These are phyloP conservation scores for Mustela lutreola DNA, from an alignment of 2,113 vertebrate species.

Conservation along the genomic window DNA sequence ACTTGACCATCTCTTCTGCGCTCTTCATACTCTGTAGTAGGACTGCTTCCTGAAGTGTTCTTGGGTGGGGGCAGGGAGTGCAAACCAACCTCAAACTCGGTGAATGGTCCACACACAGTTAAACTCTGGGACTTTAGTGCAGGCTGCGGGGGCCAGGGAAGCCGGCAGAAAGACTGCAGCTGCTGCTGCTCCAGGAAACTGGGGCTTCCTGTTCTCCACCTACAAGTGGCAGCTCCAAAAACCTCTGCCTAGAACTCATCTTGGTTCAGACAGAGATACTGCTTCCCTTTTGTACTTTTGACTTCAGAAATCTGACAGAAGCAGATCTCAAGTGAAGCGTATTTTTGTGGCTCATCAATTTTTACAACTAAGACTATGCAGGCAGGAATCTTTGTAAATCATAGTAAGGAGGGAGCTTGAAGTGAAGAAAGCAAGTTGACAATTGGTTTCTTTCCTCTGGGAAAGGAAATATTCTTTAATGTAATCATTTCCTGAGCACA, in stretches of 20 bases:
- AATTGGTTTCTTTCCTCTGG: not conserved
- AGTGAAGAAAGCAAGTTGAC: constrained; percentile 23
- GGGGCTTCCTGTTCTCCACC: not conserved
- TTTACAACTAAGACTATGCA: not conserved
- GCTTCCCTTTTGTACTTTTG: not conserved
- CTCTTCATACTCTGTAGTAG: not conserved
- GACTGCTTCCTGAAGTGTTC: not conserved
- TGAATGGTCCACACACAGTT: not conserved
- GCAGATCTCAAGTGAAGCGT: not conserved
- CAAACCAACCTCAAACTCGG: not conserved
- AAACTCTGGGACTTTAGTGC: not conserved
- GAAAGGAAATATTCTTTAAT: not conserved
- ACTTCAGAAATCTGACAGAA: not conserved
- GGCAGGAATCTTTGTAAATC: not conserved
- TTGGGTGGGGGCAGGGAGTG: not conserved
- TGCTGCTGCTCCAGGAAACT: not conserved
- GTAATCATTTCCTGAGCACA: constrained; percentile 13
- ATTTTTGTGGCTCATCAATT: not conserved
- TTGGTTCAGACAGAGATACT: not conserved
- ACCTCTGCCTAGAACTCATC: not conserved
- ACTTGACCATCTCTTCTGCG: not conserved
- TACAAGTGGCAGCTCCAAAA: not conserved
- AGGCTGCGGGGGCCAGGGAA: not conserved
- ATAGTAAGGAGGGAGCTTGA: not conserved
- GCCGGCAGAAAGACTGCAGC: no score